phyloP scores from a whole-genome alignment of 2,888 invertebrate species.

The Drosophila antonietae region DNA sequence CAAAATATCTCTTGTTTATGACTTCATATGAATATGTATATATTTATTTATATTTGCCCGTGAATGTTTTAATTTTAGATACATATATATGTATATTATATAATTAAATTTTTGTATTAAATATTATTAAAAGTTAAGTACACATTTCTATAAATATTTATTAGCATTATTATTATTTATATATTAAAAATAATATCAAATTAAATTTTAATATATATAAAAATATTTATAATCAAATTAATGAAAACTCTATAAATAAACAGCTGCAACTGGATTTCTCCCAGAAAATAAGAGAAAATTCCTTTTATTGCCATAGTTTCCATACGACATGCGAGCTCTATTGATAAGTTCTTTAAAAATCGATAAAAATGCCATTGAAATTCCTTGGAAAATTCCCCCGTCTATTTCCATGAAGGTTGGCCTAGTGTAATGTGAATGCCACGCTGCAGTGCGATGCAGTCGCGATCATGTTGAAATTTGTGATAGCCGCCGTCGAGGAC shows the following conservation, averaged over 20 bases:
- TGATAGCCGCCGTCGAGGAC: constrained; percentile 75
- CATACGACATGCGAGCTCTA: background rate
- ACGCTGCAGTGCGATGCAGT: constrained; percentile 31
- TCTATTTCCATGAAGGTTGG: constrained; percentile 18
- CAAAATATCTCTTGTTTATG: background rate
- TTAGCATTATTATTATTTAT: no score
- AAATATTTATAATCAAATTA: background rate
- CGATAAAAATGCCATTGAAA: constrained; percentile 57
- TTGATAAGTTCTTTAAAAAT: constrained; percentile 45
- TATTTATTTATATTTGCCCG: no score
- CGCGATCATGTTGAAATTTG: constrained; percentile 76
- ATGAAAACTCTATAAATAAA: background rate
- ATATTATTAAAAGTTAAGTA: no score
- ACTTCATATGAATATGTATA: background rate
- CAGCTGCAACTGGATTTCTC: background rate
- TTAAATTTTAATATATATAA: no score
- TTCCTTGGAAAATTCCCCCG: constrained; percentile 44
- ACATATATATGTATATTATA: no score
- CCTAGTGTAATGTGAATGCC: constrained; percentile 48
- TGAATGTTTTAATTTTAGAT: no score
- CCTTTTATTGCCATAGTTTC: background rate
- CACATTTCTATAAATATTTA: no score
- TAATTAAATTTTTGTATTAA: no score
- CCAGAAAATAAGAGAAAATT: background rate
- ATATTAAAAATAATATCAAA: no score